Evolutionary conservation across 2,113 vertebrate genomes (phyloP).

Genomic region (Hemichromis elongatus): DNA sequence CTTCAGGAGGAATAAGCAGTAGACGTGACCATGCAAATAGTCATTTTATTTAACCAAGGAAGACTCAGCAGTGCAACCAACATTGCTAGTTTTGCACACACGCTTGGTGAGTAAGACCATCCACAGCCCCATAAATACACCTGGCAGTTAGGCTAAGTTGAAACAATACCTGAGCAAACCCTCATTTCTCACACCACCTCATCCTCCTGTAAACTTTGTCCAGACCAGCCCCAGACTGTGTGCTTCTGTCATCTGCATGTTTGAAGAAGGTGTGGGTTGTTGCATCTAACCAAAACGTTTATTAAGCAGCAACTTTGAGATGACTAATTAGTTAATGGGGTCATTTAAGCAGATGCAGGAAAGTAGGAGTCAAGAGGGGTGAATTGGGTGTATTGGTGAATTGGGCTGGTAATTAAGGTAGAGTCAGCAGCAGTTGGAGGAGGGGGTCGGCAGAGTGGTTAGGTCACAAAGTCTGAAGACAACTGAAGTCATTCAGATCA

Average conservation of each 20-base stretch:
- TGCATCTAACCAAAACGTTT: conserved; percentile 33
- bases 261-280: neutral
- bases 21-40: neutral
- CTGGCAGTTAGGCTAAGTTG: neutral
- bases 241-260: neutral
- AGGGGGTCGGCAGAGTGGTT: neutral
- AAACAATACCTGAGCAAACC: neutral
- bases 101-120: neutral
- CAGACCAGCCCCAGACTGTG: neutral
- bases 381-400: neutral
- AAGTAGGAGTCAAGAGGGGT: neutral
- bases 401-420: neutral
- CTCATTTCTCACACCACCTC: neutral
- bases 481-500: neutral
- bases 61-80: neutral
- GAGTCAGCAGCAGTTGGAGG: neutral
- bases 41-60: neutral
- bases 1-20: neutral
- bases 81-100: neutral
- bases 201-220: neutral
- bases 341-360: neutral
- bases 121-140: neutral
- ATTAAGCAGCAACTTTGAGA: conserved; percentile 37
- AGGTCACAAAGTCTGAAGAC: neutral
- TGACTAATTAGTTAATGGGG: conserved; percentile 44